A percentile compares a stretch with the other conserved stretches of the same genome.
These are phyloP conservation scores for Cerastis leucographa DNA, from an alignment of 2,888 invertebrate genomes.

Conservation along the genomic window DNA sequence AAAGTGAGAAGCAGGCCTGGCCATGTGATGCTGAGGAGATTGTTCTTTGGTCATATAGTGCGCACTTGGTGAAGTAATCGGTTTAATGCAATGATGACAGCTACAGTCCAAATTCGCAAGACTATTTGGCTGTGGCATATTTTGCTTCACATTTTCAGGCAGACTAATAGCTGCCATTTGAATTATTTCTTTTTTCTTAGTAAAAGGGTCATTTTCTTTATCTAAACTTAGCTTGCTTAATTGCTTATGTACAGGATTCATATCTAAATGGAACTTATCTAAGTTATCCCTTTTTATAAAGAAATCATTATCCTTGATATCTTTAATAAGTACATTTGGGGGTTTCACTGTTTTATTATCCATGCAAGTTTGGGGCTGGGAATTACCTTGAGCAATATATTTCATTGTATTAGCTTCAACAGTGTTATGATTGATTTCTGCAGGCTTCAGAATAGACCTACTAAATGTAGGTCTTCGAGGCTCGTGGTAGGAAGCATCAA, in stretches of 20 bases:
- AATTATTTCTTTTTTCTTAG: conserved; percentile 75
- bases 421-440: conserved; percentile 40
- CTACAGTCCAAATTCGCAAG: conserved; percentile 69
- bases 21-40: conserved; percentile 6
- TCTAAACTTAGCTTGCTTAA: conserved; percentile 73
- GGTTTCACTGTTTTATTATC: conserved; percentile 70
- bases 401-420: conserved; percentile 20
- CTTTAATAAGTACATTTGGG: conserved; percentile 74
- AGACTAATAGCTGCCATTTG: conserved; percentile 53
- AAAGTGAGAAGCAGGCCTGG: conserved; percentile 23
- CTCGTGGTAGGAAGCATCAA: conserved; percentile 77
- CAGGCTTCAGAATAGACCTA: conserved; percentile 63
- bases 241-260: conserved; percentile 71
- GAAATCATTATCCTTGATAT: conserved; percentile 79
- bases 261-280: conserved; percentile 67
- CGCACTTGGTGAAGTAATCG: conserved; percentile 35
- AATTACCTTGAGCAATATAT: conserved; percentile 36
- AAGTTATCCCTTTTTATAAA: conserved; percentile 82
- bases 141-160: conserved; percentile 32
- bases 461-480: conserved; percentile 66
- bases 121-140: conserved; percentile 28
- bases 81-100: conserved; percentile 80
- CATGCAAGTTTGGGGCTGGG: conserved; percentile 68
- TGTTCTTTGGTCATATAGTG: conserved; percentile 6
- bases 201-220: conserved; percentile 81